Conservation (phyloP, 2,888 invertebrate genomes). For the Chaitophorus viminalis region DNA sequence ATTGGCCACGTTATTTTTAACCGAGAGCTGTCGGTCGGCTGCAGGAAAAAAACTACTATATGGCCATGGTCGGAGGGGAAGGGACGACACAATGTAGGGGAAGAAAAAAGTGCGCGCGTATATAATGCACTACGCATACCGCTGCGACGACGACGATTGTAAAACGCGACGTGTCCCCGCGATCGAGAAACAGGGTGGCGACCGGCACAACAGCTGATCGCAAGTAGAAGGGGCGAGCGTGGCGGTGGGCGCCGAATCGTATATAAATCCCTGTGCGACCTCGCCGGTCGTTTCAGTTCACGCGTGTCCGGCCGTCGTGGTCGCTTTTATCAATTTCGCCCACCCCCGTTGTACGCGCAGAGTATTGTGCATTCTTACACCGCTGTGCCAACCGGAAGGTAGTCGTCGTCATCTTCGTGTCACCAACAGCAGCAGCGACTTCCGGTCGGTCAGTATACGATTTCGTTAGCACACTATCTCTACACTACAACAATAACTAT, state of each 20-base stretch:
- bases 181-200: slow-evolving; percentile 28
- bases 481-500: no score
- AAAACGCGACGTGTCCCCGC: background rate
- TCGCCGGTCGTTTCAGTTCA: slow-evolving; percentile 10
- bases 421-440: no score
- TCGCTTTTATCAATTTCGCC: background rate
- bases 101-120: background rate
- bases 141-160: background rate
- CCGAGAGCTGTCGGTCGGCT: no score
- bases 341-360: background rate
- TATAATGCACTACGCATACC: background rate
- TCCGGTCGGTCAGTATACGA: slow-evolving; percentile 14
- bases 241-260: background rate
- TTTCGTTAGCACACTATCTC: no score
- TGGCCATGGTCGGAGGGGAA: no score
- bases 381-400: no score
- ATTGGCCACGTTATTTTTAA: no score
- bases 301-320: background rate
- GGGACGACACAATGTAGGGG: background rate
- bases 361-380: background rate
- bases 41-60: no score
- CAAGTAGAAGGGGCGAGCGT: background rate
- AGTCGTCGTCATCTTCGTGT: no score
- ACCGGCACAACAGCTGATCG: slow-evolving; percentile 1
- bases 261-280: slow-evolving; percentile 33